phyloP scores from a whole-genome alignment of 2,888 invertebrate genomes.

The Fissipunctia ypsillon region DNA sequence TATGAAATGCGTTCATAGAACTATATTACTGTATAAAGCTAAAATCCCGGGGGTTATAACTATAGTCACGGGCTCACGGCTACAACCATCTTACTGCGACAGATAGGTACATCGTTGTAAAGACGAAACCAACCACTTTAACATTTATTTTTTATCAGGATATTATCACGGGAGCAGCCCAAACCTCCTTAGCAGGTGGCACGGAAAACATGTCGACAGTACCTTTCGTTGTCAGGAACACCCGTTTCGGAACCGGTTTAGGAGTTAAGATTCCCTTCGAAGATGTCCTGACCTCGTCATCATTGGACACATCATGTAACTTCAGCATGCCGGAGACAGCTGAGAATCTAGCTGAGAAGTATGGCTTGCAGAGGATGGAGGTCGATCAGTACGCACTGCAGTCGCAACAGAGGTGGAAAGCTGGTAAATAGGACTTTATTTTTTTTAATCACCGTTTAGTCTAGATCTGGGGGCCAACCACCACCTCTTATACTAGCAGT shows the following conservation, averaged over 20 bases:
- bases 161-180: conserved; percentile 95
- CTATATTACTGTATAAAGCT: no score
- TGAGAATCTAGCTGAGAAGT: conserved; percentile 96
- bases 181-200: conserved; percentile 97
- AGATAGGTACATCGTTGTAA: no score
- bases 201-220: conserved; percentile 98
- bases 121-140: neutral
- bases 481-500: no score
- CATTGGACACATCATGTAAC: conserved; percentile 96
- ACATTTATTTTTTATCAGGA: conserved; percentile 90
- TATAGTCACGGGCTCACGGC: no score
- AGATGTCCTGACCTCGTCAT: conserved; percentile 93
- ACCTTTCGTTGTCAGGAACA: conserved; percentile 95
- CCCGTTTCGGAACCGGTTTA: conserved; percentile 96
- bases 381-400: conserved; percentile 96
- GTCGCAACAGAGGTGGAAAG: conserved; percentile 97
- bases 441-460: no score
- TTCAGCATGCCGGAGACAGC: conserved; percentile 98
- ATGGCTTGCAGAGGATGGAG: conserved; percentile 94
- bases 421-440: conserved; percentile 92
- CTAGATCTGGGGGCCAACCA: no score
- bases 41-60: no score
- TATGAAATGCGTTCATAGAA: no score
- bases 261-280: conserved; percentile 95
- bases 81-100: no score